Evolutionary conservation across 1,140 invertebrate genomes (phyloP).

Genomic region (Latrodectus geometricus): DNA sequence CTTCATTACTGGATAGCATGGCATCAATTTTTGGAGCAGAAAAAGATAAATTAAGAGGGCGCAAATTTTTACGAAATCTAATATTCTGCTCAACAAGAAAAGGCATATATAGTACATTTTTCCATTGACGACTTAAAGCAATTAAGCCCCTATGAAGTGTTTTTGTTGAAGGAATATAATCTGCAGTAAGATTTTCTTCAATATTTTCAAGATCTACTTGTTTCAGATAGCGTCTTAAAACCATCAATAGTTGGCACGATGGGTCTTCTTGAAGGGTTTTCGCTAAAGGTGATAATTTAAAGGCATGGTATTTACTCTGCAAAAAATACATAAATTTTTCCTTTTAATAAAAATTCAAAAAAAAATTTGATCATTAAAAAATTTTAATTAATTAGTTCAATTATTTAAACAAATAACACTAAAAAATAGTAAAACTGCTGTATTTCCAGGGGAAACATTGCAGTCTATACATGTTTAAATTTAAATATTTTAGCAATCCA

Average conservation of each 20-base stretch:
- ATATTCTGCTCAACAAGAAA: constrained; percentile 89
- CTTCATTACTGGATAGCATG: constrained; percentile 70
- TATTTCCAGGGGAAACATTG: too few relatives aligned
- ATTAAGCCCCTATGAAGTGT: constrained; percentile 92
- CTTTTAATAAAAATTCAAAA: too few relatives aligned
- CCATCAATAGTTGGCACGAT: constrained; percentile 91
- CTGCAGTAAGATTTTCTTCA: constrained; percentile 85
- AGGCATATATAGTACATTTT: constrained; percentile 94
- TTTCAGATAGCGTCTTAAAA: constrained; percentile 87
- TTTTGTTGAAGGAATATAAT: constrained; percentile 86
- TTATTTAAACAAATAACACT: too few relatives aligned
- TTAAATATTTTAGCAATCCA: too few relatives aligned
- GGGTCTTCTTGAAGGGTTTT: constrained; percentile 95
- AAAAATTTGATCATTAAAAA: too few relatives aligned
- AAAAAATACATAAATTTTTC: constrained; percentile 62
- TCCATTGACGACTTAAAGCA: constrained; percentile 94
- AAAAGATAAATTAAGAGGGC: constrained; percentile 86
- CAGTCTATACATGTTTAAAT: too few relatives aligned
- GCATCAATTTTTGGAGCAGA: constrained; percentile 85
- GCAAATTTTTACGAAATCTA: constrained; percentile 78
- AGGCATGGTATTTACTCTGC: constrained; percentile 85
- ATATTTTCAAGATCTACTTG: constrained; percentile 80
- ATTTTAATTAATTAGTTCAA: too few relatives aligned
- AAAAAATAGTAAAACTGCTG: too few relatives aligned
- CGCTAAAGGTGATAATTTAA: constrained; percentile 84